A percentile compares a stretch with the other conserved stretches of the same genome.
Conservation (phyloP, 2,113 vertebrate species). For the Peucedramus taeniatus region DNA sequence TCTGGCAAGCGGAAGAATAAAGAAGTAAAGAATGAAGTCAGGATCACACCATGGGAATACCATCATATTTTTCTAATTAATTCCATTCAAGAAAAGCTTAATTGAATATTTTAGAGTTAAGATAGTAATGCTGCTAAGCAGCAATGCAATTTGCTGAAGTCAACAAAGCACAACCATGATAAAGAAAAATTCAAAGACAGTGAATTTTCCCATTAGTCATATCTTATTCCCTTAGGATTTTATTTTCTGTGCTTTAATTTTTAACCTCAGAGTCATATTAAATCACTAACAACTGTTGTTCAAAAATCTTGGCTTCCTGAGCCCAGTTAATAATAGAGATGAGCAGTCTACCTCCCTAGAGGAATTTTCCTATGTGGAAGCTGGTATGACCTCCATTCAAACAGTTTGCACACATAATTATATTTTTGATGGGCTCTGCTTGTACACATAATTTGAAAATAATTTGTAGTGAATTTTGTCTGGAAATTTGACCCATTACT, state of each 20-base stretch:
- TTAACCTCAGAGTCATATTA: background rate
- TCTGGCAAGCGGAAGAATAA: background rate
- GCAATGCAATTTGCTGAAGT: background rate
- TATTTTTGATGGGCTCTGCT: background rate
- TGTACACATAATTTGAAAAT: background rate
- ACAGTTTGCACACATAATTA: background rate
- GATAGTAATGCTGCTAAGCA: background rate
- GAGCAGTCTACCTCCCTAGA: background rate
- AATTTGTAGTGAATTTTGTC: background rate
- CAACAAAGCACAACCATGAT: background rate
- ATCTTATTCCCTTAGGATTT: background rate
- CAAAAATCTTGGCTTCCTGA: background rate
- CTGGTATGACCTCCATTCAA: background rate
- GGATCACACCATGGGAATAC: background rate
- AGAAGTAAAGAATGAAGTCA: background rate
- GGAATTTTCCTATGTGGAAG: background rate
- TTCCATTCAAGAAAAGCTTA: background rate
- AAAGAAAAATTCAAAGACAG: background rate
- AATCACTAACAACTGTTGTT: background rate
- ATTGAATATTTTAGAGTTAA: conserved; percentile 17
- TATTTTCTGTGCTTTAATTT: background rate
- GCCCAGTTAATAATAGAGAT: background rate
- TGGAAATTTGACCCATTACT: background rate
- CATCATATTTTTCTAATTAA: background rate
- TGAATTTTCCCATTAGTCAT: background rate